Base-by-base conservation (phyloP, 2,113 vertebrate genomes). In the Zosterops japonicus region DNA sequence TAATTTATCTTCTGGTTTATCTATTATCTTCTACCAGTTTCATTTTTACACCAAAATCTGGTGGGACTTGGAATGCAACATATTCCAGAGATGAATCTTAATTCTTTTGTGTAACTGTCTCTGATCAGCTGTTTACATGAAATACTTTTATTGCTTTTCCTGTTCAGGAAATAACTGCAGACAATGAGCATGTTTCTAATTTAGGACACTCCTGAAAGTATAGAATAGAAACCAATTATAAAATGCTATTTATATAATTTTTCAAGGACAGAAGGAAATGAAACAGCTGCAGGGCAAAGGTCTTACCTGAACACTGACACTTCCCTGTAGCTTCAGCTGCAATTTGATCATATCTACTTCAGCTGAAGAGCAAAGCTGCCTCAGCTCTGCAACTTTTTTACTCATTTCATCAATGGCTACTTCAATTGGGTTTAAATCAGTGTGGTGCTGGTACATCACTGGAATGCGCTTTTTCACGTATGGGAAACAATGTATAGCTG, bases 361-460 rank as follows among this genome's bases (percentile, higher is more conserved):
- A 2, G 98, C 97, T 18, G 98, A 98, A 70, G 99, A 98, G 95
- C 99, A 99, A 42, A 99, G 98, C 94, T 99, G 99, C 35, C 98
- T 97, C 33, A 99, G 98, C 96, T 99, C 99, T 0, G 98, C 98
- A 94, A 99, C 99, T 88, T 99, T 99, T 97, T 99, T 99, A 91
- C 99, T 99, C 99, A 99, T 99, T 96, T 99, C 99, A 6, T 99
- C 99, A 29, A 99, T 99, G 95, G 99, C 99, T 87, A 99, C 99
- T 95, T 99, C 99, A 25, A 99, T 99, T 81, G 99, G 99, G 95
- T 99, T 99, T 95, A 99, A 98, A 82, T 99, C 99, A 0, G 98
- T 99, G 94, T 99, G 99, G 91, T 99, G 99, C 69, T 99, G 99
- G 96, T 99, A 99, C 99, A 99, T 99, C 53, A 99, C 98, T 0